Evolutionary conservation across 2,888 invertebrate genomes (phyloP).

Genomic region (Linyphia triangularis): DNA sequence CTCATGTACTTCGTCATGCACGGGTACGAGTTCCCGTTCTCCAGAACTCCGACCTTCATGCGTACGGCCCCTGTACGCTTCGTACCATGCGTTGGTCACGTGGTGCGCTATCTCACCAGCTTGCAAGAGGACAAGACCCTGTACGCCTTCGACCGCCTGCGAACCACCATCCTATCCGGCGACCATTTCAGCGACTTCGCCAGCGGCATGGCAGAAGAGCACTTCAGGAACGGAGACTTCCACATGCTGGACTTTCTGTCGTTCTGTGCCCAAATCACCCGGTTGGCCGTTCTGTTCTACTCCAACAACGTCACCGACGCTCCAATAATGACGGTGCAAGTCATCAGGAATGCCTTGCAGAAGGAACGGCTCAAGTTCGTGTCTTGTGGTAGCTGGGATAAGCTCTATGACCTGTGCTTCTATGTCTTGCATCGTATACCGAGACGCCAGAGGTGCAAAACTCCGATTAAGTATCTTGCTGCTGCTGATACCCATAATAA

Average conservation of each 20-base stretch:
- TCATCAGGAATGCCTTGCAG: neutral
- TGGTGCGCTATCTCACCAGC: conserved; percentile 3
- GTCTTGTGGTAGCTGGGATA: conserved; percentile 35
- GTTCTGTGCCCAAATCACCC: conserved; percentile 48
- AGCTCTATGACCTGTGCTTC: conserved; percentile 43
- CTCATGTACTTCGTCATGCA: conserved; percentile 53
- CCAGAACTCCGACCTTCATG: neutral
- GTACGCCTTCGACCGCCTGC: conserved; percentile 24
- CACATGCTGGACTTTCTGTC: conserved; percentile 41
- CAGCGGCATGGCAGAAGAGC: conserved; percentile 23
- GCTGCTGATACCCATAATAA: no score
- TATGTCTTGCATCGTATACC: conserved; percentile 31
- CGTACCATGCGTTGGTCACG: conserved; percentile 43
- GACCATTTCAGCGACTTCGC: conserved; percentile 52
- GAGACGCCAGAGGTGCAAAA: conserved; percentile 21
- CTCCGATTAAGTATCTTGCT: neutral
- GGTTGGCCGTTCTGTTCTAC: conserved; percentile 38
- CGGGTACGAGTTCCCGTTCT: conserved; percentile 40
- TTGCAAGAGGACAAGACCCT: conserved; percentile 38
- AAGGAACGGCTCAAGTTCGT: conserved; percentile 11
- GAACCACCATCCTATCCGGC: conserved; percentile 33
- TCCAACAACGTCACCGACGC: conserved; percentile 32
- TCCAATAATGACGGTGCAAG: conserved; percentile 10
- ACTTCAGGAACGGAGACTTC: conserved; percentile 42
- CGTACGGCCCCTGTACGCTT: conserved; percentile 10